Evolutionary conservation across 2,797 vertebrate genomes (phyloP), one percentile per base, ranked within the genome.

Genomic region (Fundulus diaphanus): DNA sequence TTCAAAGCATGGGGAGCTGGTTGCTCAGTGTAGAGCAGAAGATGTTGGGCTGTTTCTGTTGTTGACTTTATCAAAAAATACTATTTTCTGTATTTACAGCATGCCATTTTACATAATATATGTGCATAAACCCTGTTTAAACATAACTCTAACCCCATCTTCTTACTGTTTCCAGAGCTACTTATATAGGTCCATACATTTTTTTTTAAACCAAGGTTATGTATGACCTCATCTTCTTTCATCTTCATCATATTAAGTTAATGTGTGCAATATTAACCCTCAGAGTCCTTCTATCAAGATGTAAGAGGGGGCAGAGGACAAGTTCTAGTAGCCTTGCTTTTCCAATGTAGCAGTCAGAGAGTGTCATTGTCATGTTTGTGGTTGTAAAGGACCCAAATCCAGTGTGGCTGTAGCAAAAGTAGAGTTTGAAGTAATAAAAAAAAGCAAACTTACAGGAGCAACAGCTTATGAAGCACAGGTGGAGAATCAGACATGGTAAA

Each of bases 1-100:
- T 82, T 88, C 65, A 78, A 54, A 81, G 73, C 82, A 40, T 48
- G 20, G 33, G 9, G 33, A 57, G 54, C 61, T 44, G 44, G 31
- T 31, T 44, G 48, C 27, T 75, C 54, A 48, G 33, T 54, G 5
- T n/a, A 24, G 46, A 51, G 22, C 13, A 48, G 54, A 20, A 56
- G 42, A 70, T 59, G 46, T 57, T 20, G 54, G 8, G 1, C 1
- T 1, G 22, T 70, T 44, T 42, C 63, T 7, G 37, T 40, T 40
- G 15, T n/a, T 44, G 12, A 27, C 37, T 49, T 49, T 7, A 49
- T 49, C 3, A 49, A 49, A 22, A 49, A 49, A 49, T 49, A 3
- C 18, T 42, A 31, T 44, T 15, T 33, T 80, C 66, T 31, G 77
- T 61, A 46, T 81, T 68, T 66, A 48, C 44, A 70, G 2, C 46